Conservation (phyloP, 1,140 invertebrate species). For the Leptestheria dahalacensis region DNA sequence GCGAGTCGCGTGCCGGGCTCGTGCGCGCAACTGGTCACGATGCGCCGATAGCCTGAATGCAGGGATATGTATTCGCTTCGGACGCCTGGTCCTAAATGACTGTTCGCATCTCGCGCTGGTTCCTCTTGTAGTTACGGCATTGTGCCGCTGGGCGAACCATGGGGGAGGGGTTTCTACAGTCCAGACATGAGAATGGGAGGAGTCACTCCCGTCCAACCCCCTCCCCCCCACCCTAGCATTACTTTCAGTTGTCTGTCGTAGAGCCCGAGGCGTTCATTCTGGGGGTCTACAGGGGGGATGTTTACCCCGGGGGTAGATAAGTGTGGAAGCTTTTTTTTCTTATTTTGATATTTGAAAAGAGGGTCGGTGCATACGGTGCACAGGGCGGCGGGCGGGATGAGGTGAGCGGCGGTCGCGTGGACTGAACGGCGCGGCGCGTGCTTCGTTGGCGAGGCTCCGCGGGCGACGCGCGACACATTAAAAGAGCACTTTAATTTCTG, state of each 20-base stretch:
- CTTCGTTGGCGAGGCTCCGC: background rate
- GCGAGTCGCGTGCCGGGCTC: background rate
- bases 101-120: background rate
- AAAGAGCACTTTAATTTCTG: background rate
- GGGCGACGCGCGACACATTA: background rate
- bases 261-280: too few species aligned
- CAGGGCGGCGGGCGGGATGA: too few species aligned
- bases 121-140: slow-evolving; percentile 8
- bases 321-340: background rate
- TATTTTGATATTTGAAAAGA: background rate
- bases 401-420: background rate
- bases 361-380: background rate
- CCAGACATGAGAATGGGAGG: background rate
- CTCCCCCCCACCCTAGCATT: background rate
- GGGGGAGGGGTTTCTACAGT: background rate
- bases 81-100: slow-evolving; percentile 10
- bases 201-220: background rate
- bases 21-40: background rate
- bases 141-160: too few species aligned
- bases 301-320: background rate
- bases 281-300: background rate
- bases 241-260: too few species aligned
- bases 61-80: background rate
- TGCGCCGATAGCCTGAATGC: background rate
- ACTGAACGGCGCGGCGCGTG: background rate